Base-by-base conservation (phyloP, 2,797 vertebrate species). In the Tangara arthus region DNA sequence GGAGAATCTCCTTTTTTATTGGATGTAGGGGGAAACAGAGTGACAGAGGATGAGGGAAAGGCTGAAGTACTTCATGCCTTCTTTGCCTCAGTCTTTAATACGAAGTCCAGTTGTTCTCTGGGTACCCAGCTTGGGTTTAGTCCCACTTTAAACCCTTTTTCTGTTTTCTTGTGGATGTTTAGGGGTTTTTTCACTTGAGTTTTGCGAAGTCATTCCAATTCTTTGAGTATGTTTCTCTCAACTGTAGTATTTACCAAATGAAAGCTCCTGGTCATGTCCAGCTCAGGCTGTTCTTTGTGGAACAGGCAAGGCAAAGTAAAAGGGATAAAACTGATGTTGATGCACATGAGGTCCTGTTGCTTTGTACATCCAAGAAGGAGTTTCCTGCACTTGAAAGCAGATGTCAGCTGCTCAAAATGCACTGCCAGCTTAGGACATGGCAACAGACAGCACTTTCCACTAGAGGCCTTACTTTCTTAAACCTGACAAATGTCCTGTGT, bases 101-200 rank as follows among this genome's bases (percentile, higher is more conserved):
- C 24, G 44, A 71, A 57, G 18, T 34, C 15, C 34, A 41, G 8
- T 18, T 75, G 12, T 49, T 82, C 35, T 49, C 86, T 53, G 27
- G 6, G 11, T 55, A 55, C 41, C 22, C 35, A 42, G 15, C 30
- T 39, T 59, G 11, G 6, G 26, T 87, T 78, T 84, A 42, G 15
- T 32, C 24, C 8, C 63, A 82, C 26, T 53, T 87, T n/a, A 79
- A 91, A 53, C 5, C 9, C 10, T 22, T 53, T 60, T 15, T 16
- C 52, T 28, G 5, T 35, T 72, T 72, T 10, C 12, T 69, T 69
- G 2, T 12, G 9, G 5, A 5, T 3, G 7, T 23, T 32, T 15
- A 26, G 12, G 8, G 1, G 0, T 27, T 41, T 55, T 34, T 12
- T 44, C 2, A 0, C 5, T 34, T 34, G 32, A 16, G 8, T 24